A percentile compares a stretch with the other conserved stretches of the same genome.
phyloP scores from a whole-genome alignment of 2,888 invertebrate genomes.

The Drosophila borealis region DNA sequence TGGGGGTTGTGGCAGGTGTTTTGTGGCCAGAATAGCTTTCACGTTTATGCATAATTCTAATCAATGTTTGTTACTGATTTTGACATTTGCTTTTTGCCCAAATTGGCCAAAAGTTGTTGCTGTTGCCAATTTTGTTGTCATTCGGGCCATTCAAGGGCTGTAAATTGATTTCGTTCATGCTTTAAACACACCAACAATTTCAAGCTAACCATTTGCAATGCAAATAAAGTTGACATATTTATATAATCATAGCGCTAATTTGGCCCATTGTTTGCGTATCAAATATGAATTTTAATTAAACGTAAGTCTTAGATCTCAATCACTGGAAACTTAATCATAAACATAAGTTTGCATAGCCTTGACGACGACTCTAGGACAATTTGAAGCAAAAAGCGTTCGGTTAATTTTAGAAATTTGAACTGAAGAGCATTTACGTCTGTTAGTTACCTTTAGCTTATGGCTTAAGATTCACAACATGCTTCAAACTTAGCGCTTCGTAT shows the following conservation, averaged over 20 bases:
- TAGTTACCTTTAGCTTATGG: no score
- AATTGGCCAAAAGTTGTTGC: conserved; percentile 36
- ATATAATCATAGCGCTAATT: conserved; percentile 16
- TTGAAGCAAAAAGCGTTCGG: background rate
- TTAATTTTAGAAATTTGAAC: no score
- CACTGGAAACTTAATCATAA: background rate
- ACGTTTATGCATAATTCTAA: conserved; percentile 56
- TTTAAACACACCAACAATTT: background rate
- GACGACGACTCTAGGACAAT: no score
- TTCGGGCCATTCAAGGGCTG: conserved; percentile 30
- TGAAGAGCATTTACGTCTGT: no score
- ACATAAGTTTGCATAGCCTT: background rate
- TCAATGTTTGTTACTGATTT: conserved; percentile 47
- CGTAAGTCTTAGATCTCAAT: conserved; percentile 1
- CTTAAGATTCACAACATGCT: no score
- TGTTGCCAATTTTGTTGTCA: conserved; percentile 42
- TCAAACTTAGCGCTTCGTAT: no score
- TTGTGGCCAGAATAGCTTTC: conserved; percentile 25
- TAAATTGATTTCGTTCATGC: conserved; percentile 44
- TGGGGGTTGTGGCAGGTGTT: conserved; percentile 10
- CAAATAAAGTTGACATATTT: conserved; percentile 30
- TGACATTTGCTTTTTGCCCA: conserved; percentile 56
- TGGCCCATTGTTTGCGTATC: conserved; percentile 14
- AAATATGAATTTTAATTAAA: conserved; percentile 25
- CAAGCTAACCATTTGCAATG: conserved; percentile 44